Conservation (phyloP, 2,113 vertebrate species). For the Gobiocypris rarus region DNA sequence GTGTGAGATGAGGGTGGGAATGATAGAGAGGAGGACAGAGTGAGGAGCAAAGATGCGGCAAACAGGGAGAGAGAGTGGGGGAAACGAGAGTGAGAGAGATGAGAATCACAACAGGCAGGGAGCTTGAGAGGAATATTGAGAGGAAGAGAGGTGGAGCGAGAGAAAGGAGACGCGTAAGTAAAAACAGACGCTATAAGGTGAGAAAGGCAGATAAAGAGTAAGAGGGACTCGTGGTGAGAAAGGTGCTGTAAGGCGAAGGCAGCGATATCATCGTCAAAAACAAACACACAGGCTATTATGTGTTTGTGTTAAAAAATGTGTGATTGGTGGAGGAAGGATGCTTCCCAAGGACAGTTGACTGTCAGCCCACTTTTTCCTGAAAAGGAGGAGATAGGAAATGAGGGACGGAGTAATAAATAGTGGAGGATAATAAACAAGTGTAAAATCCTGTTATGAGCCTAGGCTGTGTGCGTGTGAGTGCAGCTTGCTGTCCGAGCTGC, state of each 20-base stretch:
- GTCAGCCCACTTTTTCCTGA: conserved; percentile 7
- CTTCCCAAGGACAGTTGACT: conserved; percentile 44
- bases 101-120: conserved; percentile 34
- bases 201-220: conserved; percentile 1
- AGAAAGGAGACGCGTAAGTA: conserved; percentile 3
- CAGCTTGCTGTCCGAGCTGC: conserved; percentile 16
- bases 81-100: conserved; percentile 35
- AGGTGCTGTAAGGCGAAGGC: conserved; percentile 12
- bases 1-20: not conserved
- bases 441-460: conserved; percentile 43
- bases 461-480: conserved; percentile 28
- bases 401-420: conserved; percentile 48
- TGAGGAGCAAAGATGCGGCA: conserved; percentile 30
- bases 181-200: not conserved
- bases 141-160: not conserved
- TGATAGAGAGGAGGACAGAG: conserved; percentile 21
- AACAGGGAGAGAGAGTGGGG: conserved; percentile 11
- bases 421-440: conserved; percentile 16
- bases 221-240: conserved; percentile 26
- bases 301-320: not conserved
- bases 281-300: conserved; percentile 22
- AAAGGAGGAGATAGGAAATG: conserved; percentile 19
- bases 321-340: conserved; percentile 21
- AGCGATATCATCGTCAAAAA: conserved; percentile 10
- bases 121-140: conserved; percentile 45